Percentiles rank a stretch among this genome's conserved stretches.
Evolutionary conservation across 2,888 invertebrate genomes (phyloP).

Genomic region (Papilio gigon): DNA sequence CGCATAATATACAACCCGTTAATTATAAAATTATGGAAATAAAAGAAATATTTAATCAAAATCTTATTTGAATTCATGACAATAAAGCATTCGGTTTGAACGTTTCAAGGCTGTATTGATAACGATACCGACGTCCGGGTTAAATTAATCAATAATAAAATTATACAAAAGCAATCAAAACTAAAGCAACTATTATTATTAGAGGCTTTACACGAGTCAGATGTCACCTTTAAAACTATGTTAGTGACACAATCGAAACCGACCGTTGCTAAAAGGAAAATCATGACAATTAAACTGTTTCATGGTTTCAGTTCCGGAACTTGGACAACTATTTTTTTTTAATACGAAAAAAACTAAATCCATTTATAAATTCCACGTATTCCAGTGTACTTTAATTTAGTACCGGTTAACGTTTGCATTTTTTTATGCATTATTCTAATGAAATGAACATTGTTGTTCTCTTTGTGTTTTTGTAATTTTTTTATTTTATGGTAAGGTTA

Average conservation of each 20-base stretch:
- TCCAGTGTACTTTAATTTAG: constrained; percentile 21
- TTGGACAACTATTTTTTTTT: constrained; percentile 18
- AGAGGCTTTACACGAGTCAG: not conserved
- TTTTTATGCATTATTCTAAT: constrained; percentile 27
- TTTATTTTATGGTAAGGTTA: not conserved
- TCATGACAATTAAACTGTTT: constrained; percentile 29
- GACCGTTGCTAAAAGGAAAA: constrained; percentile 12
- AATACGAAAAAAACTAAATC: constrained; percentile 18
- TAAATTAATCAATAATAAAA: constrained; percentile 23
- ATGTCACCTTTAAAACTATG: constrained; percentile 9
- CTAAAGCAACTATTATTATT: constrained; percentile 10
- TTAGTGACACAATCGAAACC: not conserved
- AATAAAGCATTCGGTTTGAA: constrained; percentile 32
- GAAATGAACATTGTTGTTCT: constrained; percentile 5
- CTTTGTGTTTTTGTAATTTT: constrained; percentile 7
- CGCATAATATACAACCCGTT: not conserved
- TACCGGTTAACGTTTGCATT: constrained; percentile 18
- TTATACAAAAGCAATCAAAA: constrained; percentile 28
- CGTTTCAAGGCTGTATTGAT: constrained; percentile 28
- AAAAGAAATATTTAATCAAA: constrained; percentile 14
- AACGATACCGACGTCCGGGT: constrained; percentile 24
- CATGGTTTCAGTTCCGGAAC: constrained; percentile 26
- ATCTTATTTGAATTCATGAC: constrained; percentile 14
- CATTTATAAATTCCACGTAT: constrained; percentile 27
- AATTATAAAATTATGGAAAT: constrained; percentile 12